Conservation (phyloP, 2,113 vertebrate genomes). For the Raja brachyura region DNA sequence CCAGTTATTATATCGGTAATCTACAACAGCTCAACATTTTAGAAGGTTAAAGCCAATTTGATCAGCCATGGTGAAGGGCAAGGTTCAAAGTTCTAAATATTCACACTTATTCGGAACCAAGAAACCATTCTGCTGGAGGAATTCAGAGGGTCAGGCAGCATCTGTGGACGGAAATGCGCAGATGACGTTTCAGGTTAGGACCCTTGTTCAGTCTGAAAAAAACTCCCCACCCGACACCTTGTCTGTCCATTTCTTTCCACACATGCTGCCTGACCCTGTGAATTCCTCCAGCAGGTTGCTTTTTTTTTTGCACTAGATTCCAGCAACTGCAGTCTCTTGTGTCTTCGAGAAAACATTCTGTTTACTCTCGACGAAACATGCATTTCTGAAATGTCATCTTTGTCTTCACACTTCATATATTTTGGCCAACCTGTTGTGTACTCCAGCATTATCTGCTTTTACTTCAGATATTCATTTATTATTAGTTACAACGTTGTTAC, state of each 20-base stretch:
- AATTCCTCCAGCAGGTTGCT: no score
- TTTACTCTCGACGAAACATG: background rate
- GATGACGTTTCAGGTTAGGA: no score
- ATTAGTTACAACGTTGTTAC: background rate
- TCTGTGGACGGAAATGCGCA: no score
- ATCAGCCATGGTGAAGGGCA: background rate
- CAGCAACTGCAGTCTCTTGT: no score
- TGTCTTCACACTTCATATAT: background rate
- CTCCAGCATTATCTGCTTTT: background rate
- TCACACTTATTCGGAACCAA: background rate
- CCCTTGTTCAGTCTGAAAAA: no score
- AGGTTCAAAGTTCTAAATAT: background rate
- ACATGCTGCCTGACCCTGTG: no score
- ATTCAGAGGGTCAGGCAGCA: no score
- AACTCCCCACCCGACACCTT: no score
- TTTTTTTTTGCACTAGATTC: no score
- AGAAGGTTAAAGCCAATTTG: background rate
- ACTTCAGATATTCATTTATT: background rate
- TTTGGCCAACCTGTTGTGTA: background rate
- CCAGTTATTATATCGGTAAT: background rate
- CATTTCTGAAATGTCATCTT: background rate
- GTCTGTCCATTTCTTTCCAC: no score
- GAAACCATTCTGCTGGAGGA: no score
- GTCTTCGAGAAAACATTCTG: background rate
- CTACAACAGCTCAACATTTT: background rate